Evolutionary conservation across 1,140 invertebrate species (phyloP).

Genomic region (Dendroctonus valens): DNA sequence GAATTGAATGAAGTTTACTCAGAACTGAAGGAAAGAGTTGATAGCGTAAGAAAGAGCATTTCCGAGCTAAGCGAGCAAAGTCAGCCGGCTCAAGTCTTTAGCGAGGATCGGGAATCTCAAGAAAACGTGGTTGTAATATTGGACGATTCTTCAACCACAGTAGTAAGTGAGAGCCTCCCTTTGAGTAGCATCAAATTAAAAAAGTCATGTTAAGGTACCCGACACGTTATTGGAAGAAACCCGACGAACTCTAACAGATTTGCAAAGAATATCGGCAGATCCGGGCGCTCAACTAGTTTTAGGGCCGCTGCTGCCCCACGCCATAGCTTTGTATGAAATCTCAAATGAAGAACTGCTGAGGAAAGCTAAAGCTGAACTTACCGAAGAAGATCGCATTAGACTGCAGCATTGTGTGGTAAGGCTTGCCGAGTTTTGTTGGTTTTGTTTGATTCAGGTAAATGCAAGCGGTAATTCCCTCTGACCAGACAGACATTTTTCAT

Average conservation of each 20-base stretch:
- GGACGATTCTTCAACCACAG: constrained; percentile 38
- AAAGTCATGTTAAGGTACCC: constrained; percentile 28
- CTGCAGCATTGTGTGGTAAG: constrained; percentile 37
- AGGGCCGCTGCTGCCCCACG: constrained; percentile 34
- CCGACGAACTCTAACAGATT: constrained; percentile 20
- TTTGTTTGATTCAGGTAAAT: too few relatives aligned
- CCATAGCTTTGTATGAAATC: constrained; percentile 35
- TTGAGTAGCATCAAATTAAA: not conserved
- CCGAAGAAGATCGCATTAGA: constrained; percentile 32
- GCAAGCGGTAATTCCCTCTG: too few relatives aligned
- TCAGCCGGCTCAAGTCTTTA: not conserved
- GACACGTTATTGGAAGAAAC: constrained; percentile 39
- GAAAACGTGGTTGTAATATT: constrained; percentile 41
- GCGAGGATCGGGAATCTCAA: not conserved
- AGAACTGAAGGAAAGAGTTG: constrained; percentile 37
- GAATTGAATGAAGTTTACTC: constrained; percentile 29
- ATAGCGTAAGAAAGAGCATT: constrained; percentile 45
- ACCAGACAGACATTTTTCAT: too few relatives aligned
- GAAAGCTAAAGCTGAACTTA: constrained; percentile 38
- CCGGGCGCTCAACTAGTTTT: constrained; percentile 17
- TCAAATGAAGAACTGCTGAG: constrained; percentile 33
- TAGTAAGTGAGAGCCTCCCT: constrained; percentile 9
- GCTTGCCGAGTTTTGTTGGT: not conserved
- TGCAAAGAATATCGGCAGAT: constrained; percentile 30
- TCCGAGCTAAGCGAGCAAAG: constrained; percentile 29